Evolutionary conservation across 2,797 vertebrate species (phyloP).

Genomic region (Mionectes olivaceus): DNA sequence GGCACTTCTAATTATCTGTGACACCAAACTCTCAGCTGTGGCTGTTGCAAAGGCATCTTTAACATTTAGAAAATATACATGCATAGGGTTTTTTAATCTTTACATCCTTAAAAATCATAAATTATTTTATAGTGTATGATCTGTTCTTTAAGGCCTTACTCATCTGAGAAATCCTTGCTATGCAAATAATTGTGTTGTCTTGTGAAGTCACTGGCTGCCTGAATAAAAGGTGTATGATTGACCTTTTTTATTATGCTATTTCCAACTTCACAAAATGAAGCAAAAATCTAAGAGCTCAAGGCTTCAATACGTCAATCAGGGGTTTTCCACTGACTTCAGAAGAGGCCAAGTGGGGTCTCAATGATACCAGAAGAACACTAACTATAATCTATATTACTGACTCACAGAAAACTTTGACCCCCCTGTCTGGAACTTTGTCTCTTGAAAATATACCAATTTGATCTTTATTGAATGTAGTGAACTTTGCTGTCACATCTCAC

Average conservation of each 20-base stretch:
- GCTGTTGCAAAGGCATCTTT: neutral
- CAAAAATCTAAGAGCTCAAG: neutral
- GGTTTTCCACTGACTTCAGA: neutral
- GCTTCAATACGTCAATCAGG: neutral
- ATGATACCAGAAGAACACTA: neutral
- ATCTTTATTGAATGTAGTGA: neutral
- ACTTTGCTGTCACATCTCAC: neutral
- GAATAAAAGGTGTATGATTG: neutral
- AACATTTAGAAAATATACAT: neutral
- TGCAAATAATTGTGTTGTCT: neutral
- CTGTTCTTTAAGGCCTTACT: neutral
- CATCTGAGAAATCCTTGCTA: neutral
- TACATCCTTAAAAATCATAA: neutral
- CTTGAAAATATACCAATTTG: neutral
- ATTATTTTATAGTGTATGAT: neutral
- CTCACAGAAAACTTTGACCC: neutral
- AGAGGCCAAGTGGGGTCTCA: neutral
- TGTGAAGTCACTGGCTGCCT: neutral
- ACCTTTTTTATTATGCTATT: neutral
- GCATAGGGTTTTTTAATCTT: fast-evolving
- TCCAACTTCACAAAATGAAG: neutral
- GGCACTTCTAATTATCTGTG: neutral
- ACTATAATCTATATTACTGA: neutral
- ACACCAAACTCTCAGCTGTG: neutral
- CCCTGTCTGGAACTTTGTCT: neutral